Conservation (phyloP, 2,888 invertebrate species). For the Lasioglossum malachurum region DNA sequence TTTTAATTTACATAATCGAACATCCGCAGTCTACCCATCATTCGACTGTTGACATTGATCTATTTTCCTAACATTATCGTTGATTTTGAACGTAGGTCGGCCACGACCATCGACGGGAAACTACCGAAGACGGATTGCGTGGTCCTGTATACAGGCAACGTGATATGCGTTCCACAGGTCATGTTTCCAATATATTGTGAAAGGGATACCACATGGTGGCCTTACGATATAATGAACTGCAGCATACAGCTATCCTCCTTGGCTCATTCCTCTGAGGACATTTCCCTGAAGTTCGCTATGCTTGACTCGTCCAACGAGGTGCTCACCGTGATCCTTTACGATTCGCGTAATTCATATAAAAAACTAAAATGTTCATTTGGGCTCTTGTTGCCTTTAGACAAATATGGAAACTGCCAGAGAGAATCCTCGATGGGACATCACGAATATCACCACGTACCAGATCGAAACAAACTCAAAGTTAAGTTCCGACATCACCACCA, state of each 20-base stretch:
- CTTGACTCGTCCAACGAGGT: not conserved
- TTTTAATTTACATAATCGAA: not conserved
- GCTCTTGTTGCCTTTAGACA: conserved; percentile 31
- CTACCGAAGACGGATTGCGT: conserved; percentile 85
- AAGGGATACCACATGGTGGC: conserved; percentile 87
- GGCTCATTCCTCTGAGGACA: conserved; percentile 88
- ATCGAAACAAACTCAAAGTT: conserved; percentile 85
- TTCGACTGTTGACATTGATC: not conserved
- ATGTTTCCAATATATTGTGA: conserved; percentile 87
- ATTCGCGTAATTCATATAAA: not conserved
- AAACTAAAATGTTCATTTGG: not conserved
- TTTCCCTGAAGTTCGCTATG: conserved; percentile 83
- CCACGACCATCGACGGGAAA: conserved; percentile 9
- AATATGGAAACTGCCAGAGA: conserved; percentile 9
- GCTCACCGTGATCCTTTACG: not conserved
- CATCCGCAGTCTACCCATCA: not conserved
- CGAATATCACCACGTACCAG: conserved; percentile 82
- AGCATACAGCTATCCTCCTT: conserved; percentile 88
- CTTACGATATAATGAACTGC: conserved; percentile 89
- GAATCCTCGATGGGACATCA: conserved; percentile 87
- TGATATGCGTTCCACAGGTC: conserved; percentile 87
- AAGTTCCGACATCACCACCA: conserved; percentile 87
- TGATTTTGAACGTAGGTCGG: conserved; percentile 29
- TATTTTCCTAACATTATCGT: not conserved
- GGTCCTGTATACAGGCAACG: conserved; percentile 86